phyloP scores from a whole-genome alignment of 2,888 invertebrate genomes.

The Rotaria macrura region DNA sequence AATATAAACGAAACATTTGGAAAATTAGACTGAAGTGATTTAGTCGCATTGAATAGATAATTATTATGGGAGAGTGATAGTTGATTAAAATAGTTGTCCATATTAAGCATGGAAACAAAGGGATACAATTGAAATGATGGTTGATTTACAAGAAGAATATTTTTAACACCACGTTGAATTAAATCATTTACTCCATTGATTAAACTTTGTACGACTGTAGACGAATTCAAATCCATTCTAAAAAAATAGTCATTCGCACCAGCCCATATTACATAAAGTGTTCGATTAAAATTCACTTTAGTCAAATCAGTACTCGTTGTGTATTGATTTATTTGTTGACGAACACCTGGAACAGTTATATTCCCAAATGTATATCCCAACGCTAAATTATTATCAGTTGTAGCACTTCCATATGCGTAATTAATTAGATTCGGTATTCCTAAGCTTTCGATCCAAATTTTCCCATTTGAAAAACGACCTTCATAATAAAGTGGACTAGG shows the following conservation, averaged over 20 bases:
- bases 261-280: not conserved
- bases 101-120: not conserved
- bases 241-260: not conserved
- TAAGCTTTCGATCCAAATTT: not conserved
- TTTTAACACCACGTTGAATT: not conserved
- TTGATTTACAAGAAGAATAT: not conserved
- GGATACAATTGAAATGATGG: not conserved
- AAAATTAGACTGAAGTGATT: not conserved
- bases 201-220: not conserved
- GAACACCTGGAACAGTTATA: not conserved
- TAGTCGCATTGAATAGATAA: not conserved
- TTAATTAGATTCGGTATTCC: not conserved
- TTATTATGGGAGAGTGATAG: not conserved
- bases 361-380: not conserved
- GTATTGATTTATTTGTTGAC: not conserved
- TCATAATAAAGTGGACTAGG: not conserved
- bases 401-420: not conserved
- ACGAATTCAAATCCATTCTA: not conserved
- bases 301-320: not conserved
- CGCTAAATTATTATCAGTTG: not conserved
- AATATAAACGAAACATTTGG: not conserved
- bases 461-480: not conserved
- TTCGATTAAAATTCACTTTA: not conserved
- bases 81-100: not conserved
- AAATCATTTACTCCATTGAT: not conserved